phyloP scores from a whole-genome alignment of 2,888 invertebrate species.

The Hipparchia semele region DNA sequence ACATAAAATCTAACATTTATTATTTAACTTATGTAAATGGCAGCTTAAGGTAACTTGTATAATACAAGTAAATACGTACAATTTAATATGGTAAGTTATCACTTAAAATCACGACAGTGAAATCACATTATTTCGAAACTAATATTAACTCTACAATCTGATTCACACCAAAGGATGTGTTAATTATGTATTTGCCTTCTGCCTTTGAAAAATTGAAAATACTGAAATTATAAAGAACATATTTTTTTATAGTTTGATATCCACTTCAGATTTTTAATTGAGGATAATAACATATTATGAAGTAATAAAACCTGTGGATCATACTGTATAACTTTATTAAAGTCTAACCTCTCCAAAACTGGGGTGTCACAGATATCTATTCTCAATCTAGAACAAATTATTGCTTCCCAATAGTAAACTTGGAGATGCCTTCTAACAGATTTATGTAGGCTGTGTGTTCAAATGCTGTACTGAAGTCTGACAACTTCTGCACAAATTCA shows the following conservation, averaged over 20 bases:
- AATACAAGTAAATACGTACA: too few relatives aligned
- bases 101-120: too few relatives aligned
- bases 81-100: too few relatives aligned
- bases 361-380: conserved; percentile 29
- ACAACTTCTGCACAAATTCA: conserved; percentile 94
- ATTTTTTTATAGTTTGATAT: too few relatives aligned
- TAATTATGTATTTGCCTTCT: too few relatives aligned
- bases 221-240: too few relatives aligned
- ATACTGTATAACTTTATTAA: neutral
- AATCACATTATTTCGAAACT: too few relatives aligned
- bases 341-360: neutral
- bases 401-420: conserved; percentile 88
- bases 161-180: too few relatives aligned
- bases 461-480: conserved; percentile 94
- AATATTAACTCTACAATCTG: too few relatives aligned
- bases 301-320: neutral
- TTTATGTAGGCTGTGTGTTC: conserved; percentile 97
- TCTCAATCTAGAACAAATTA: conserved; percentile 35
- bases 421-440: conserved; percentile 92
- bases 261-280: too few relatives aligned
- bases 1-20: neutral
- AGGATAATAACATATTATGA: neutral
- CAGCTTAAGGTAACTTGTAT: neutral
- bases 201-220: too few relatives aligned
- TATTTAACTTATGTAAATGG: neutral